Conservation (phyloP, 2,888 invertebrate species). For the Leucozona laternaria region DNA sequence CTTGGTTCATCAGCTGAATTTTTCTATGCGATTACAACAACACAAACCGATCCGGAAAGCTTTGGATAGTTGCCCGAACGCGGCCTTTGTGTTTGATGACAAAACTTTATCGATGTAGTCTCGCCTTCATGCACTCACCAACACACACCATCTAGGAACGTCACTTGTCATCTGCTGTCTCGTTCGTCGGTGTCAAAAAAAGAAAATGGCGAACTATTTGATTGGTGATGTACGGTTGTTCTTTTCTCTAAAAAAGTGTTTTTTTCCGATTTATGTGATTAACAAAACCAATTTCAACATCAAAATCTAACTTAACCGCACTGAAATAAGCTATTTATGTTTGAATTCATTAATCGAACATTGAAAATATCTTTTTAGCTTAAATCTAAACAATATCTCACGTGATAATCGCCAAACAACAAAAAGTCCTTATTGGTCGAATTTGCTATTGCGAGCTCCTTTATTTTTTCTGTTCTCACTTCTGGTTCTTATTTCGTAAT, state of each 20-base stretch:
- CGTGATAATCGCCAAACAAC: conserved; percentile 58
- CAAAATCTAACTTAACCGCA: neutral
- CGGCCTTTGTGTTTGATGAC: too few relatives aligned
- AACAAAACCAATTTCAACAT: conserved; percentile 1
- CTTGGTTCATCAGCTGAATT: too few relatives aligned
- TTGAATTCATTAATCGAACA: neutral
- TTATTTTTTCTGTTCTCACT: conserved; percentile 13
- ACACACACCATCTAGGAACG: conserved; percentile 28
- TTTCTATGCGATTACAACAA: too few relatives aligned
- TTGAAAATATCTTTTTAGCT: conserved; percentile 14
- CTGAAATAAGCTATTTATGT: neutral
- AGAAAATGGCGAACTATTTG: conserved; percentile 70
- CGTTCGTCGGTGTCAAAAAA: conserved; percentile 35
- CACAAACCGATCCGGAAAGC: too few relatives aligned
- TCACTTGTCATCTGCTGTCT: conserved; percentile 21
- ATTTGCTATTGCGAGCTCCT: conserved; percentile 18
- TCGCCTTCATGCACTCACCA: neutral
- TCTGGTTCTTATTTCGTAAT: neutral
- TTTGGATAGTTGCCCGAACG: too few relatives aligned
- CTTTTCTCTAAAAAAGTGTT: conserved; percentile 58
- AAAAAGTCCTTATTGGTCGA: conserved; percentile 20
- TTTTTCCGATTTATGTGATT: conserved; percentile 54
- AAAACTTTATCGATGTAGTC: conserved; percentile 11
- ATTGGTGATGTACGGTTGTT: conserved; percentile 49
- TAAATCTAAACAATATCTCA: conserved; percentile 52